Percentiles rank a stretch among this genome's conserved stretches.
These are phyloP conservation scores for Ochotona princeps DNA, from an alignment of 2,113 vertebrate genomes.

Conservation along the genomic window DNA sequence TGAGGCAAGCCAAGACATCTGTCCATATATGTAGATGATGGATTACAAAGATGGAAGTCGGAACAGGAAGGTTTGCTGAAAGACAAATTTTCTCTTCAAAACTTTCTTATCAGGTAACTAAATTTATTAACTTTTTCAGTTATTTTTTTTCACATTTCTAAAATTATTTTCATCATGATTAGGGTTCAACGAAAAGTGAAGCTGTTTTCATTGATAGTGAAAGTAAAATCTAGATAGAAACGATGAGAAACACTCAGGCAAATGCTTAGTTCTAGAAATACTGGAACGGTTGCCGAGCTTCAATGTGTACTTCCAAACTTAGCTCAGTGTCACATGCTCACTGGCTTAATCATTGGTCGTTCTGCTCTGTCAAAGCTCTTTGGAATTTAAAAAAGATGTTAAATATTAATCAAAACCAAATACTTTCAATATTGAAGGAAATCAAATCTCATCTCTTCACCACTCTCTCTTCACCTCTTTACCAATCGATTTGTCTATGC, in stretches of 20 bases:
- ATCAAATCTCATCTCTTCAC: neutral
- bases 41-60: neutral
- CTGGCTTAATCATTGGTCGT: neutral
- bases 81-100: neutral
- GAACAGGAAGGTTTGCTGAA: neutral
- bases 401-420: neutral
- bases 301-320: neutral
- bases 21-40: neutral
- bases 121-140: neutral
- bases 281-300: neutral
- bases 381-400: neutral
- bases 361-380: constrained; percentile 8
- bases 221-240: constrained; percentile 30
- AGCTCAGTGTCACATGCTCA: neutral
- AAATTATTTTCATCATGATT: neutral
- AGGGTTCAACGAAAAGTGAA: neutral
- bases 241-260: neutral
- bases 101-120: neutral
- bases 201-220: neutral
- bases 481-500: no score
- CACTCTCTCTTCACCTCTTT: neutral
- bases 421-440: neutral
- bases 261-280: constrained; percentile 3
- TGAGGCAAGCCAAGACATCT: neutral
- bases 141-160: neutral